These are phyloP conservation scores for Ceyx cyanopectus DNA, from an alignment of 2,113 vertebrate species.

Conservation along the genomic window DNA sequence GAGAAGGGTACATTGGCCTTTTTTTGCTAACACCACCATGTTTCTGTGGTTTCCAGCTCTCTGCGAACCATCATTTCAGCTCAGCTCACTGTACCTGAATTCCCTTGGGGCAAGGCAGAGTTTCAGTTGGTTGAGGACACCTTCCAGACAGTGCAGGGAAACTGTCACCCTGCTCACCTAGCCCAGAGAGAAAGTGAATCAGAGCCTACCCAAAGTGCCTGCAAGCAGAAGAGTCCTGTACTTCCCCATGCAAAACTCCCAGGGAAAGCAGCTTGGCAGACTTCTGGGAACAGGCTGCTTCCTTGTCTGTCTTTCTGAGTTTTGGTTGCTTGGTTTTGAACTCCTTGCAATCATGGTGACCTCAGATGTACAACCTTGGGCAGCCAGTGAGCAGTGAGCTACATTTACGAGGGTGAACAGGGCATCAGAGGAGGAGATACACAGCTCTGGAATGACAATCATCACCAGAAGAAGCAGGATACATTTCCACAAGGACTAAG, in stretches of 20 bases:
- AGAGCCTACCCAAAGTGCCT: not conserved
- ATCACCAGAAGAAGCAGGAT: accelerated
- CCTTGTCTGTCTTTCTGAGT: not conserved
- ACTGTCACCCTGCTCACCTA: not conserved
- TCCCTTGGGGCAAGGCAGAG: not conserved
- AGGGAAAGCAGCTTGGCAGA: not conserved
- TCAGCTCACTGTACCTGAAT: not conserved
- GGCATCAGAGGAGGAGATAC: not conserved
- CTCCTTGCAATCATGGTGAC: not conserved
- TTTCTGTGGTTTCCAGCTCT: not conserved
- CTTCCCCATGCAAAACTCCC: not conserved
- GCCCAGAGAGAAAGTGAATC: not conserved
- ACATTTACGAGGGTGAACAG: not conserved
- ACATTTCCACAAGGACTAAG: not conserved
- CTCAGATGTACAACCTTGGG: not conserved
- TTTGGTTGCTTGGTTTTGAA: not conserved
- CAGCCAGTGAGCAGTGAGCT: not conserved
- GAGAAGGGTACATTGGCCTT: not conserved
- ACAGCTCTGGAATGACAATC: not conserved
- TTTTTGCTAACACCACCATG: not conserved
- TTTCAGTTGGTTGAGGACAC: not conserved
- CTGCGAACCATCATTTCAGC: not conserved
- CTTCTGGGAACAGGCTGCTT: not conserved
- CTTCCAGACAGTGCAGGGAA: not conserved
- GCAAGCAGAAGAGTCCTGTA: not conserved